These are phyloP conservation scores for Entomyzon cyanotis DNA, from an alignment of 2,113 vertebrate genomes.

Conservation along the genomic window DNA sequence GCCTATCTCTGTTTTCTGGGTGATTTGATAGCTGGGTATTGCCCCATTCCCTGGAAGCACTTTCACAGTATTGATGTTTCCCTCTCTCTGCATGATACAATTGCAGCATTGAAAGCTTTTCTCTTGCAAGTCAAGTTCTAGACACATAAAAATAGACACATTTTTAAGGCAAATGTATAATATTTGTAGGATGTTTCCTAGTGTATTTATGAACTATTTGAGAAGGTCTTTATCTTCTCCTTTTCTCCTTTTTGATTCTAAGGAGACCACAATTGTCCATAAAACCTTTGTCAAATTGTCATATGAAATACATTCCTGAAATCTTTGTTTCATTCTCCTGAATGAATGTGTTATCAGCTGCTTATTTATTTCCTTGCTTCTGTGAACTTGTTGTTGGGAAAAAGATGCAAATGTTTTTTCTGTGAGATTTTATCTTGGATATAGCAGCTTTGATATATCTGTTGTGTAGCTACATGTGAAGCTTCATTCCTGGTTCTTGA, in stretches of 20 bases:
- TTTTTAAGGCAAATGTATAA: fast-evolving
- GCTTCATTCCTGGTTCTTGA: background rate
- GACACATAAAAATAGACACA: background rate
- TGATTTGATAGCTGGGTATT: background rate
- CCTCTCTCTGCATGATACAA: background rate
- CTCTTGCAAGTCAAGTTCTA: background rate
- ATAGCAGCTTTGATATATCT: background rate
- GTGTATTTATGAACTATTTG: background rate
- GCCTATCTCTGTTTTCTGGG: background rate
- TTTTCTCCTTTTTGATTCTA: background rate
- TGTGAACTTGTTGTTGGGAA: background rate
- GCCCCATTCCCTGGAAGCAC: background rate
- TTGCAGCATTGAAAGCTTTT: background rate
- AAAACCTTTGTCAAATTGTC: background rate
- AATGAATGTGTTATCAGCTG: background rate
- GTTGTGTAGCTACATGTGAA: background rate
- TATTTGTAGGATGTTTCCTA: background rate
- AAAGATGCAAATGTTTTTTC: background rate
- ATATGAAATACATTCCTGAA: background rate
- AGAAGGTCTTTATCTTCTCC: background rate
- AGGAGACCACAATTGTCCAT: background rate
- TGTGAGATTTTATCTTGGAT: background rate
- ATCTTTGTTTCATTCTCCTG: background rate
- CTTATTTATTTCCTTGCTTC: background rate
- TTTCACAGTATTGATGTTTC: background rate